Evolutionary conservation across 2,888 invertebrate species (phyloP).

Genomic region (Chrysolina haemoptera): DNA sequence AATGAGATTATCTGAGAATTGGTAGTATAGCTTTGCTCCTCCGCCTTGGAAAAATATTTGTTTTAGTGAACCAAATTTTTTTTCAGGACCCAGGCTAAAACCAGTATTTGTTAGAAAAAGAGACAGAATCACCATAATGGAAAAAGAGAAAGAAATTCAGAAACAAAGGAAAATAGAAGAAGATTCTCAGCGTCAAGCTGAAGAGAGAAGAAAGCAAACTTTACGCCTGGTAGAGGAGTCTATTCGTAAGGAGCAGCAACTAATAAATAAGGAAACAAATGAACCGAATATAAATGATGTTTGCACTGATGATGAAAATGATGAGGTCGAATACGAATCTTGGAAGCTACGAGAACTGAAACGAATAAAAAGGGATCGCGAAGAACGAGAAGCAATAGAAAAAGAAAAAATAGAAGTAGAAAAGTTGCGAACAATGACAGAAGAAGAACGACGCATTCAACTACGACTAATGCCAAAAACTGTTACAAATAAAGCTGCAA

Average conservation of each 20-base stretch:
- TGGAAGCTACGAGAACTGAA: slow-evolving; percentile 99
- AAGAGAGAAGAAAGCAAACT: slow-evolving; percentile 91
- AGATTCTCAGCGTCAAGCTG: slow-evolving; percentile 87
- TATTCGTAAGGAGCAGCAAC: slow-evolving; percentile 85
- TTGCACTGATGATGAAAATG: slow-evolving; percentile 95
- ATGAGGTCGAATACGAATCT: slow-evolving; percentile 95
- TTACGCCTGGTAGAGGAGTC: slow-evolving; percentile 90
- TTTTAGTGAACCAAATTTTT: too few species aligned
- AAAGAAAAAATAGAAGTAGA: slow-evolving; percentile 92
- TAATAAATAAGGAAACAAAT: slow-evolving; percentile 76
- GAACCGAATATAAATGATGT: slow-evolving; percentile 88
- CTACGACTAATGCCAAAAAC: slow-evolving; percentile 90
- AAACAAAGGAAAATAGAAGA: slow-evolving; percentile 88
- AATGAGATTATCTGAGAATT: too few species aligned
- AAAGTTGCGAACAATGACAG: slow-evolving; percentile 92
- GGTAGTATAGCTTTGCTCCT: too few species aligned
- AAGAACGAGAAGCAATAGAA: slow-evolving; percentile 91
- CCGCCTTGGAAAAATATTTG: too few species aligned
- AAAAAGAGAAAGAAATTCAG: slow-evolving; percentile 90
- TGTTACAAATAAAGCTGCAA: slow-evolving; percentile 93
- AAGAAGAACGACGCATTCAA: slow-evolving; percentile 95
- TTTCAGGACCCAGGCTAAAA: slow-evolving; percentile 87
- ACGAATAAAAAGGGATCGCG: slow-evolving; percentile 95
- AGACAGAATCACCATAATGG: slow-evolving; percentile 95
- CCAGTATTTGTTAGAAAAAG: slow-evolving; percentile 95